Percentiles rank a stretch among this genome's conserved stretches.
phyloP scores from a whole-genome alignment of 2,113 vertebrate species.

The Gavialis gangeticus region DNA sequence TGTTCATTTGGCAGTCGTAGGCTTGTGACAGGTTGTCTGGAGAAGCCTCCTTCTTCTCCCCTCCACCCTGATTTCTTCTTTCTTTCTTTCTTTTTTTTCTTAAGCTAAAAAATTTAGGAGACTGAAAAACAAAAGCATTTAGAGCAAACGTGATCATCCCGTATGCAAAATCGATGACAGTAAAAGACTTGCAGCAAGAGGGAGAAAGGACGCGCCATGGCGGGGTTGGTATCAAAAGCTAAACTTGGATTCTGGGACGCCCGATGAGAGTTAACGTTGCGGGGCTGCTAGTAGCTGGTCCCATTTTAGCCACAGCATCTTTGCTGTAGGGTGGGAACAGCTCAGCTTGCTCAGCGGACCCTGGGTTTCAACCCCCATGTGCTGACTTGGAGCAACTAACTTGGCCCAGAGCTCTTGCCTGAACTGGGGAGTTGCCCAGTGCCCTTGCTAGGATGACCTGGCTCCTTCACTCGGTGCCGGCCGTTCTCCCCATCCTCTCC shows the following conservation, averaged over 20 bases:
- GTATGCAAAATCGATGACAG: constrained; percentile 62
- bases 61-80: neutral
- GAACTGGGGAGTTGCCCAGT: no score
- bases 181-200: constrained; percentile 42
- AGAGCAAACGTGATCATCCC: constrained; percentile 53
- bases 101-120: constrained; percentile 73
- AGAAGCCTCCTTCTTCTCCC: constrained; percentile 36
- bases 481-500: no score
- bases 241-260: neutral
- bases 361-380: neutral
- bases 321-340: neutral
- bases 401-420: neutral
- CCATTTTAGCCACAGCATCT: neutral
- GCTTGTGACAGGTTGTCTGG: constrained; percentile 75
- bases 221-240: neutral
- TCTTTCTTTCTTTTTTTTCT: neutral
- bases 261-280: rapidly evolving
- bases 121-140: constrained; percentile 66
- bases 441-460: no score
- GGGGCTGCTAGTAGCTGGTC: neutral
- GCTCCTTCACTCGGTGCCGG: no score
- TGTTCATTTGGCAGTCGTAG: constrained; percentile 62
- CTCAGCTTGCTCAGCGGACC: neutral
- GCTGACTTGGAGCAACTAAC: neutral
- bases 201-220: neutral